Conservation (phyloP, 2,888 invertebrate species). For the Aporophyla lueneburgensis region DNA sequence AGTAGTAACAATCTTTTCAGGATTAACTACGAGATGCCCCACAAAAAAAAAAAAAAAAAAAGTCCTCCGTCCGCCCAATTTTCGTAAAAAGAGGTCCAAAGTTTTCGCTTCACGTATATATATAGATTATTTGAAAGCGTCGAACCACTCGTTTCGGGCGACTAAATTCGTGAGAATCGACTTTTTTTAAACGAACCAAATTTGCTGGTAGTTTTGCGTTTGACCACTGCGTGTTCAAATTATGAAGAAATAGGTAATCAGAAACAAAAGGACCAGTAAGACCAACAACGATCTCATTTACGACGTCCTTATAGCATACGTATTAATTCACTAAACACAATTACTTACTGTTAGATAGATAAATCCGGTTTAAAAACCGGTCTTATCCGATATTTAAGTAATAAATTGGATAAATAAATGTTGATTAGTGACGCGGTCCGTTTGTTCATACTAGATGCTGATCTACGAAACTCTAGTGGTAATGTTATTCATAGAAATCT, state of each 20-base stretch:
- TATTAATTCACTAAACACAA: constrained; percentile 2
- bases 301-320: background rate
- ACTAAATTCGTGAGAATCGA: no score
- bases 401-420: constrained; percentile 39
- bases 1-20: no score
- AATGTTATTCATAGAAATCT: constrained; percentile 57
- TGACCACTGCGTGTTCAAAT: background rate
- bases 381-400: constrained; percentile 22
- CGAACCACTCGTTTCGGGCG: no score
- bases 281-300: background rate
- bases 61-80: no score
- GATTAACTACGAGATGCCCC: no score
- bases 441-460: constrained; percentile 50
- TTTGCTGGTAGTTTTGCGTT: background rate
- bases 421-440: constrained; percentile 53
- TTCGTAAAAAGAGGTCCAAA: no score
- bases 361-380: background rate
- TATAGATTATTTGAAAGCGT: no score
- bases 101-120: no score
- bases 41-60: no score
- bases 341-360: constrained; percentile 8
- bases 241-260: background rate
- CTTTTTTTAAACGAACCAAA: no score
- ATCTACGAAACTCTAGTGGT: constrained; percentile 56
- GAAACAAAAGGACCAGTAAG: background rate